A percentile compares a stretch with the other conserved stretches of the same genome.
These are phyloP conservation scores for Chrysolina oricalcia DNA, from an alignment of 2,888 invertebrate species.

Conservation along the genomic window DNA sequence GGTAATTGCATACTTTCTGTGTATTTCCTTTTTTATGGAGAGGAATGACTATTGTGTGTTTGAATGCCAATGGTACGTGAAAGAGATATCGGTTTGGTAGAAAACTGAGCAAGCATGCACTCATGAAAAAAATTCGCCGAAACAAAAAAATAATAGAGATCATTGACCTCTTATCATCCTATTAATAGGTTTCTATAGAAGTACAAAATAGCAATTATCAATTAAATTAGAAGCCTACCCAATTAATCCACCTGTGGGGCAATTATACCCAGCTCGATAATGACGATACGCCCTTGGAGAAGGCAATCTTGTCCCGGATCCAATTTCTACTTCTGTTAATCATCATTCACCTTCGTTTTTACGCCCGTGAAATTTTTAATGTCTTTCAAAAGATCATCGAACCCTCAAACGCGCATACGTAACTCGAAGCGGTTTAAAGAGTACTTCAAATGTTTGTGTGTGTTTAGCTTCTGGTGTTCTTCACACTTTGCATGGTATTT, in stretches of 20 bases:
- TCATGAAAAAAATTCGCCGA: too few relatives aligned
- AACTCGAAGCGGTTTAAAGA: neutral
- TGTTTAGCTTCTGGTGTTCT: neutral
- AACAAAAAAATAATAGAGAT: too few relatives aligned
- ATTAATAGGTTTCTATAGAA: too few relatives aligned
- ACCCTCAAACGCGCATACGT: neutral
- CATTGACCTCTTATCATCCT: too few relatives aligned
- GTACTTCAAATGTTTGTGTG: neutral
- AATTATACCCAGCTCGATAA: neutral
- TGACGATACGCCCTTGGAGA: constrained; percentile 1
- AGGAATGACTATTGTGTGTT: too few relatives aligned
- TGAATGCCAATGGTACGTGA: too few relatives aligned
- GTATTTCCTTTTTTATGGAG: too few relatives aligned
- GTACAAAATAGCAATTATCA: too few relatives aligned
- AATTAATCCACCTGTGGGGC: neutral
- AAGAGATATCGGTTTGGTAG: too few relatives aligned
- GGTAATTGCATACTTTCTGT: too few relatives aligned
- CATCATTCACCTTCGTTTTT: constrained; percentile 12
- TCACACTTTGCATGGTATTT: neutral
- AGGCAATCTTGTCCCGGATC: constrained; percentile 5
- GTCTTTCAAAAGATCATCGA: constrained; percentile 4
- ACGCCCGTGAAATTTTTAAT: constrained; percentile 19
- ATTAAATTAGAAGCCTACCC: too few relatives aligned
- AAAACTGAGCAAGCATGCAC: too few relatives aligned
- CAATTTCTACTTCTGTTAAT: constrained; percentile 3